Evolutionary conservation across 2,888 invertebrate species (phyloP), one percentile per base, ranked within the genome.

Genomic region (Hyalella azteca): DNA sequence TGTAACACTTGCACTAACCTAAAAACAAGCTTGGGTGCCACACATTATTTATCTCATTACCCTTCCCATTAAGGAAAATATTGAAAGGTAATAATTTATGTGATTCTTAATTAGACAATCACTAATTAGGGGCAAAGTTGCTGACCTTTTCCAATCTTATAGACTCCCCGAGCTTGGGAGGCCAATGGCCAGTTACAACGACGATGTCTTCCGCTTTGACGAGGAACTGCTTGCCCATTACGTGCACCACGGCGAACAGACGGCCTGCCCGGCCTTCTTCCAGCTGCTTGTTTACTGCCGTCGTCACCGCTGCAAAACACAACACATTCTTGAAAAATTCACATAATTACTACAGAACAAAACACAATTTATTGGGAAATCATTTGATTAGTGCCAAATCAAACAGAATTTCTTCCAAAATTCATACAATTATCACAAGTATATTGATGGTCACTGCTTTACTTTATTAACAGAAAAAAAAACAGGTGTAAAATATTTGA

Each of bases 161-260:
- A 88, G 92, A 89, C 86, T 96, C 95, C 0, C 95, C 94, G 79
- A 91, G 90, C 78, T 91, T 91, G 1, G 95, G 95, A n/a, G 85
- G 84, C 94, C 95, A 95, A 86, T 92, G 92, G 0, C 94, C 94
- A 88, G 94, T 93, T 0, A 96, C 89, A 0, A 95, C 90, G 40
- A 96, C 90, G 3, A 96, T 89, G 88, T 96, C 96, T n/a, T 93
- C 95, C 81, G 92, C 90, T 0, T 95, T 95, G 0, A 96, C 90
- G 88, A 95, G 93, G 88, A 93, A 94, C 86, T 96, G 96, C 88
- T 93, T 94, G 15, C 95, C 95, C 82, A 92, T 90, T 26, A 96
- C 86, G 86, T 95, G 93, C 0, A 96, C 90, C 1, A 96, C 91
- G 0, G 96, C 96, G 88, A 96, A 96, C 83, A 93, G 89, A 50